These are phyloP conservation scores for Lasioglossum vierecki DNA, from an alignment of 2,888 invertebrate genomes.

Conservation along the genomic window DNA sequence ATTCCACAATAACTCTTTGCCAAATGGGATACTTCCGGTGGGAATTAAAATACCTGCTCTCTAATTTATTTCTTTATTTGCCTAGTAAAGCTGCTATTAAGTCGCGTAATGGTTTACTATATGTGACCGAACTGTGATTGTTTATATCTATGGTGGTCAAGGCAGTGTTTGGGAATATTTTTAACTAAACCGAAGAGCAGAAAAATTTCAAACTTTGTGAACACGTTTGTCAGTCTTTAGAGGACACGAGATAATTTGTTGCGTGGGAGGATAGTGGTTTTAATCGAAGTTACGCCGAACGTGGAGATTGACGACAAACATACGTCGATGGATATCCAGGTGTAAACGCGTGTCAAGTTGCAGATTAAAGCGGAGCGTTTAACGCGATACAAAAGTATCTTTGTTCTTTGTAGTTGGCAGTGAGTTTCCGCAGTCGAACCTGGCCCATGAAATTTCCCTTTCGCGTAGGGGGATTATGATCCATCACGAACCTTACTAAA, in stretches of 20 bases:
- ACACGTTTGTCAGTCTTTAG: neutral
- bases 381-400: neutral
- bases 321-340: neutral
- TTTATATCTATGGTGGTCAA: too few species aligned
- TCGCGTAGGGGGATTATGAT: conserved; percentile 14
- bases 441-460: neutral
- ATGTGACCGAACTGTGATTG: too few species aligned
- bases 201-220: neutral
- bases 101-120: too few species aligned
- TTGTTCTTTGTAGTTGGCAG: conserved; percentile 1
- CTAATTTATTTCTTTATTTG: neutral
- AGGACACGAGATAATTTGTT: neutral
- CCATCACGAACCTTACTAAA: conserved; percentile 22
- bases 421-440: neutral
- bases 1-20: neutral
- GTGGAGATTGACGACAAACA: neutral
- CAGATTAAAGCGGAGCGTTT: neutral
- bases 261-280: neutral
- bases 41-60: neutral
- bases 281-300: neutral
- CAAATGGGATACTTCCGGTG: neutral
- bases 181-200: neutral
- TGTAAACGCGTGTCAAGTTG: neutral
- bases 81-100: neutral
- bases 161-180: neutral